Evolutionary conservation across 1,140 invertebrate species (phyloP), one percentile per base, ranked within the genome.

Genomic region (Macrobrachium nipponense): DNA sequence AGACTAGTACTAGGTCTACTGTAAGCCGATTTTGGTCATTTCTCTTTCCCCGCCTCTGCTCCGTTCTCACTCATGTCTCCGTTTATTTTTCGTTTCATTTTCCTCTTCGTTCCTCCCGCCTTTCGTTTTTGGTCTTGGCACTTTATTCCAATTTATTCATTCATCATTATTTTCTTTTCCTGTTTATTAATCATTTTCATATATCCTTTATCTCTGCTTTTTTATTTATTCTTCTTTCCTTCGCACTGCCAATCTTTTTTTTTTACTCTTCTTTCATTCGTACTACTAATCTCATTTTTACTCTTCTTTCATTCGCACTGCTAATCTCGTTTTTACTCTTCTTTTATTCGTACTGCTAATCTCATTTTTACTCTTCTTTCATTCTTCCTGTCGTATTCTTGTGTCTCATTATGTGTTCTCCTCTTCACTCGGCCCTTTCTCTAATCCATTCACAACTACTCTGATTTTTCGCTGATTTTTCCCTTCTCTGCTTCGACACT

Each of bases 101-200:
- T 27, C 76, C 23, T 23, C 23, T 18, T 60, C 76, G 51, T 18
- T 78, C 51, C 5, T 15, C n/a, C n/a, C 23, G 15, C 14, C 51
- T 20, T 20, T 59, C n/a, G 23, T 44, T 59, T 51, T 59, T 51
- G 44, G 36, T 77, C 75, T 59, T 77, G 20, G 15, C 75, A 14
- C 75, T 77, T 59, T 78, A 23, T 60, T n/a, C 59, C 76, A 58
- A 43, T 78, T 58, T 60, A 44, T 78, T 59, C 27, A 18, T 59
- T 59, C 27, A n/a, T 78, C 58, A 58, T 58, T 78, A 20, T 60
- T 58, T 78, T 44, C 59, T 58, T 60, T 23, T 78, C 51, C 27
- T 36, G 4, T 36, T 36, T 36, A 2, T 36, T 36, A 36, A 36
- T 36, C 4, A 36, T 36, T 2, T 4, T 36, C 27, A 36, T 36